Conservation (phyloP, 2,113 vertebrate genomes). For the Lepus americanus region DNA sequence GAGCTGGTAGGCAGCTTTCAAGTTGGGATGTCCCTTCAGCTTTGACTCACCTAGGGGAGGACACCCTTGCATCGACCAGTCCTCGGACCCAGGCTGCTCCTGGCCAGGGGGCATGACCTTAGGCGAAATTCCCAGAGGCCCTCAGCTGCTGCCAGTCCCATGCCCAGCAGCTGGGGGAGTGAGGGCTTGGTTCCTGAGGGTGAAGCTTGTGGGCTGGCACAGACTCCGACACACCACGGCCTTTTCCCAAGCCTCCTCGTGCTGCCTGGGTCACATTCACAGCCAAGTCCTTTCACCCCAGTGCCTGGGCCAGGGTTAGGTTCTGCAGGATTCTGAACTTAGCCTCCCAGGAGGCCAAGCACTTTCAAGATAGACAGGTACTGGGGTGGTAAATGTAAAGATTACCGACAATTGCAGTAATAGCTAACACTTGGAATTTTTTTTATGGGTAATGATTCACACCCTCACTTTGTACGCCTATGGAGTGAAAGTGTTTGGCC, state of each 20-base stretch:
- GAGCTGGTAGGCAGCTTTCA: background rate
- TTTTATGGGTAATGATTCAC: background rate
- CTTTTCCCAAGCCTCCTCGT: background rate
- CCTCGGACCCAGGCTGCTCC: background rate
- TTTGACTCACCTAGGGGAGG: background rate
- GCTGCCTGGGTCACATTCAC: background rate
- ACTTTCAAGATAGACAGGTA: constrained; percentile 6
- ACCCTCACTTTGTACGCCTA: background rate
- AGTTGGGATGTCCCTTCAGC: background rate
- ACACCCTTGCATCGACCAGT: background rate
- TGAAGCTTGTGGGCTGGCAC: background rate
- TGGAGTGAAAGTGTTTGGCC: background rate
- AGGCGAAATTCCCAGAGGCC: background rate
- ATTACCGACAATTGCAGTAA: background rate
- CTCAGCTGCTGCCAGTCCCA: background rate
- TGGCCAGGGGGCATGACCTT: background rate
- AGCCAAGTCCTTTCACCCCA: background rate
- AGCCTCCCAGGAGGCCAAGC: background rate
- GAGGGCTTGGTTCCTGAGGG: background rate
- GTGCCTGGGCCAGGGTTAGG: background rate
- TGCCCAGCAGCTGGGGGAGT: background rate
- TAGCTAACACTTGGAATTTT: background rate
- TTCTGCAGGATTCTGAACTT: background rate
- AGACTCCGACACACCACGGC: background rate
- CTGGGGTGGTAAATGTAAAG: background rate